Percentiles rank a stretch among this genome's conserved stretches.
These are phyloP conservation scores for Tauraco erythrolophus DNA, from an alignment of 2,113 vertebrate species.

Conservation along the genomic window DNA sequence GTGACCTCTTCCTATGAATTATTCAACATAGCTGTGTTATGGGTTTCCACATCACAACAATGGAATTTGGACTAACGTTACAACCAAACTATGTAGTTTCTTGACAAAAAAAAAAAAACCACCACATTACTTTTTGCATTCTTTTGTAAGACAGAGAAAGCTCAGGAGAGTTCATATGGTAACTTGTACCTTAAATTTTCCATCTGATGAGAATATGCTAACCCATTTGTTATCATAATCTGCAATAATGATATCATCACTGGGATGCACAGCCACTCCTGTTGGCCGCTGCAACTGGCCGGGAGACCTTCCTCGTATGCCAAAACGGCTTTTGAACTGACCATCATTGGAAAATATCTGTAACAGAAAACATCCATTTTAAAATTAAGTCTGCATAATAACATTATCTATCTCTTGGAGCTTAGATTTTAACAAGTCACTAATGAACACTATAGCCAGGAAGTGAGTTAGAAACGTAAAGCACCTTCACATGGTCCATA, in stretches of 20 bases:
- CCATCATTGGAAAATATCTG: slow-evolving; percentile 97
- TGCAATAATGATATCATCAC: slow-evolving; percentile 95
- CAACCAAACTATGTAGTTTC: background rate
- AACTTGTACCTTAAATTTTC: slow-evolving; percentile 92
- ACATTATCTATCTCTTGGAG: background rate
- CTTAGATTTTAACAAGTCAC: background rate
- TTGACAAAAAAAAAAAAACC: background rate
- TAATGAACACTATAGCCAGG: background rate
- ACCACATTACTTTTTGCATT: background rate
- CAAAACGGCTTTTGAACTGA: slow-evolving; percentile 94
- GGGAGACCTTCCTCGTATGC: slow-evolving; percentile 91
- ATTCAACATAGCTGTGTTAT: background rate
- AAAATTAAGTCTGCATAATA: background rate
- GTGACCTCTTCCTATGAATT: background rate
- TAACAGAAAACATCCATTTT: background rate
- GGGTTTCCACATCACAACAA: background rate
- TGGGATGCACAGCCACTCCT: slow-evolving; percentile 93
- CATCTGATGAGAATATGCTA: slow-evolving; percentile 96
- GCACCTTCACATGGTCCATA: background rate
- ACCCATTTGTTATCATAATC: slow-evolving; percentile 99
- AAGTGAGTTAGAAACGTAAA: background rate
- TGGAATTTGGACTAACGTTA: background rate
- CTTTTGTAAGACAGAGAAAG: background rate
- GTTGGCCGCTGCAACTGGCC: slow-evolving; percentile 96
- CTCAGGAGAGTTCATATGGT: background rate